phyloP scores from a whole-genome alignment of 2,113 vertebrate species.

The Dryoscopus gambensis region DNA sequence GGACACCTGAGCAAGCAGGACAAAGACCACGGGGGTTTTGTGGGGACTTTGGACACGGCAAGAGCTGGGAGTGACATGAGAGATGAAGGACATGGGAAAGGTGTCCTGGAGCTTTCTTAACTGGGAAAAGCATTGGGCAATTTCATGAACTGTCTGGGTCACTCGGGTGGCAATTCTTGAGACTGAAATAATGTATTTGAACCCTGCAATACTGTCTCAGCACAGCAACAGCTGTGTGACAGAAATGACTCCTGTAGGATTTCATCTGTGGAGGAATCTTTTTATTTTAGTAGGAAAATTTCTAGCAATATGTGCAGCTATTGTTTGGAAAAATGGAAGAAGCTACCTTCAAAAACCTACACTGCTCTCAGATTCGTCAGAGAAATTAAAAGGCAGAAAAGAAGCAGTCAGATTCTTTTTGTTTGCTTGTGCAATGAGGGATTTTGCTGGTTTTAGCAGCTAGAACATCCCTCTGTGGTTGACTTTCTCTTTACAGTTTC shows the following conservation, averaged over 20 bases:
- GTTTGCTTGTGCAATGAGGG: neutral
- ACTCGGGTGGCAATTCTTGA: neutral
- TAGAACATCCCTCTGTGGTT: neutral
- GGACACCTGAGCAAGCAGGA: accelerated
- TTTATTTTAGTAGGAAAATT: neutral
- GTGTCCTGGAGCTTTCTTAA: neutral
- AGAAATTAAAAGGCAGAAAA: neutral
- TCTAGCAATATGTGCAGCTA: neutral
- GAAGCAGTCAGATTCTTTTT: neutral
- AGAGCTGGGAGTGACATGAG: neutral
- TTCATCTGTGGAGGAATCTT: neutral
- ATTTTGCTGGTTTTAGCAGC: neutral
- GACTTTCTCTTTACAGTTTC: neutral
- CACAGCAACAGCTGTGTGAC: neutral
- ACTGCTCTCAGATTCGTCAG: neutral
- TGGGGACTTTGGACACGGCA: neutral
- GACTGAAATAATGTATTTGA: neutral
- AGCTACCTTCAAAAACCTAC: neutral
- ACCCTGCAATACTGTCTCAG: neutral
- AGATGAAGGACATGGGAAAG: neutral
- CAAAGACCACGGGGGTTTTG: accelerated
- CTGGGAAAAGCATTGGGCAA: neutral
- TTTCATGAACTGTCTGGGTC: neutral
- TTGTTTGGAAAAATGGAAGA: neutral
- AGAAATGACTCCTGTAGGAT: neutral